Percentiles rank a stretch among this genome's conserved stretches.
Conservation (phyloP, 2,888 invertebrate species). For the Drosophila setosimentum region DNA sequence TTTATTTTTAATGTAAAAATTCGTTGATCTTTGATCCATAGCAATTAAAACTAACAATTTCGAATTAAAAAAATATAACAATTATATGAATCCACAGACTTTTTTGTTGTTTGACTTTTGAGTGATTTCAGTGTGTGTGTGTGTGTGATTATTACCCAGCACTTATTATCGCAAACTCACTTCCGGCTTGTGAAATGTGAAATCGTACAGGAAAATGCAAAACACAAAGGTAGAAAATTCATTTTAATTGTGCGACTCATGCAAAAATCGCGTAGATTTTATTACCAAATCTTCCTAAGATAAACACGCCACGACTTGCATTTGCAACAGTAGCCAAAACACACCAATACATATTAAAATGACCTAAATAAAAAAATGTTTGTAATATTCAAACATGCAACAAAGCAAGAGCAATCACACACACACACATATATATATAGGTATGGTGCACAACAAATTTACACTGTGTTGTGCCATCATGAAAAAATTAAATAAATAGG, state of each 20-base stretch:
- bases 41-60: neutral
- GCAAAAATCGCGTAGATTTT: slow-evolving; percentile 22
- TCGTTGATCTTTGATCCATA: neutral
- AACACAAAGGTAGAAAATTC: slow-evolving; percentile 13
- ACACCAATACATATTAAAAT: slow-evolving; percentile 35
- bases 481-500: slow-evolving; percentile 73
- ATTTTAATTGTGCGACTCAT: slow-evolving; percentile 48
- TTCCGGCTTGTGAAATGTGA: slow-evolving; percentile 44
- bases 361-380: slow-evolving; percentile 59
- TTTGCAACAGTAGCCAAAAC: slow-evolving; percentile 18
- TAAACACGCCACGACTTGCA: slow-evolving; percentile 51
- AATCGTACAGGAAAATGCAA: slow-evolving; percentile 10
- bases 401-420: slow-evolving; percentile 42
- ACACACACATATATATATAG: neutral
- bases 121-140: neutral
- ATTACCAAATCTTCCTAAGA: slow-evolving; percentile 36
- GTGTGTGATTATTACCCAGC: slow-evolving; percentile 3
- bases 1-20: neutral
- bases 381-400: slow-evolving; percentile 63
- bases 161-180: slow-evolving; percentile 24
- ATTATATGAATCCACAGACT: neutral
- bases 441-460: slow-evolving; percentile 16
- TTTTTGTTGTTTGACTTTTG: neutral
- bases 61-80: neutral
- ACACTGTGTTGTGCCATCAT: slow-evolving; percentile 34